A percentile compares a stretch with the other conserved stretches of the same genome.
Conservation (phyloP, 23 tunicate species). For the Botrylloides violaceus region DNA sequence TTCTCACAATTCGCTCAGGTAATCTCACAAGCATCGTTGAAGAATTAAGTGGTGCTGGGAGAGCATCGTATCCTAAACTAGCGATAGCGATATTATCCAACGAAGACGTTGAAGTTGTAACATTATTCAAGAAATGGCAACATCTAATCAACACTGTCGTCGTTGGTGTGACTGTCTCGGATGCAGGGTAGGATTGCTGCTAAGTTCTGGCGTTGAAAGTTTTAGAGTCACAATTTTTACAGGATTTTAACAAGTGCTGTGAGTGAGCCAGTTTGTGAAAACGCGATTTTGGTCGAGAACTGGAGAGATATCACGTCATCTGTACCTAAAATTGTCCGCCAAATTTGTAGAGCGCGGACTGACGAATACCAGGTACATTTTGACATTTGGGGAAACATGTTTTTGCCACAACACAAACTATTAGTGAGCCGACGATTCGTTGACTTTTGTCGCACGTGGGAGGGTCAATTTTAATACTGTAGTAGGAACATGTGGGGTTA, state of each 20-base stretch:
- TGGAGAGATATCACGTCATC: conserved; percentile 16
- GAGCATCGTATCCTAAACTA: neutral
- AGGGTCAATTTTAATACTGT: too few relatives aligned
- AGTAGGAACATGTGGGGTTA: too few relatives aligned
- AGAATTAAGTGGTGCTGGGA: neutral
- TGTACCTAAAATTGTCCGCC: conserved; percentile 16
- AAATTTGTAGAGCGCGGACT: conserved; percentile 45
- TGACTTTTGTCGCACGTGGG: too few relatives aligned
- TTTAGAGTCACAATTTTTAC: too few relatives aligned
- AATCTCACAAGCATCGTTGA: neutral
- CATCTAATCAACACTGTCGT: neutral
- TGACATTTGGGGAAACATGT: too few relatives aligned
- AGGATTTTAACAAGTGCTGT: neutral
- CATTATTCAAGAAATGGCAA: neutral
- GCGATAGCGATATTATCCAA: neutral
- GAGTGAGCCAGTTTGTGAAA: conserved; percentile 48
- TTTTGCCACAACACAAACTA: too few relatives aligned
- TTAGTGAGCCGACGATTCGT: too few relatives aligned
- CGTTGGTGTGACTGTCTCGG: neutral
- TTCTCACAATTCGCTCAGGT: too few relatives aligned
- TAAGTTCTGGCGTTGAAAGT: too few relatives aligned
- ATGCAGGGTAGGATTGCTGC: neutral
- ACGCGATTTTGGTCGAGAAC: conserved; percentile 41
- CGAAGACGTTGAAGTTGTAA: neutral
- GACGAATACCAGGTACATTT: conserved; percentile 47